These are phyloP conservation scores for Xestia sexstrigata DNA, from an alignment of 2,888 invertebrate genomes.

Conservation along the genomic window DNA sequence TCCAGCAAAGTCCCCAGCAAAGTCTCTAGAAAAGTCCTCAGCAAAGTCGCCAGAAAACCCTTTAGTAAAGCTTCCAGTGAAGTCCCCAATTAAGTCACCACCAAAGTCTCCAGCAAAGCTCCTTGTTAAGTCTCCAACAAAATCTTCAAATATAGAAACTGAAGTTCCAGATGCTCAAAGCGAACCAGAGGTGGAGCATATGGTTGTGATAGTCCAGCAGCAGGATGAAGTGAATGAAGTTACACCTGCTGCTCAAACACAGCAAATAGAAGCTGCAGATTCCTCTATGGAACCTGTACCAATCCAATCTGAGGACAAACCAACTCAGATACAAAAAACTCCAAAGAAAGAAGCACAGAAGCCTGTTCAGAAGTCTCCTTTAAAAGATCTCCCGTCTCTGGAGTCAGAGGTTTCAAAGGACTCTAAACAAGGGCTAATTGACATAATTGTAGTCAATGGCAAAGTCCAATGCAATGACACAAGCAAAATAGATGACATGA, in stretches of 20 bases:
- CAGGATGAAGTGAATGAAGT: constrained; percentile 34
- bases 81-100: constrained; percentile 46
- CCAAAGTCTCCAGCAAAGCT: constrained; percentile 31
- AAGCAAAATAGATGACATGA: constrained; percentile 53
- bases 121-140: constrained; percentile 33
- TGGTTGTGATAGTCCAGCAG: constrained; percentile 45
- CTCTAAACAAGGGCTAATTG: constrained; percentile 45
- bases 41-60: constrained; percentile 19
- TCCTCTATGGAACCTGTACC: constrained; percentile 63
- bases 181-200: constrained; percentile 58
- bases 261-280: constrained; percentile 69
- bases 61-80: constrained; percentile 10
- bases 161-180: constrained; percentile 52
- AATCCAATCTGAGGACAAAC: constrained; percentile 46
- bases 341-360: constrained; percentile 35
- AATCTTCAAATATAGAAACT: constrained; percentile 53
- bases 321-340: constrained; percentile 23
- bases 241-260: constrained; percentile 45
- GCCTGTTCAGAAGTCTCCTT: constrained; percentile 37
- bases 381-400: constrained; percentile 49
- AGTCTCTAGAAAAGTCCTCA: constrained; percentile 28
- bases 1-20: constrained; percentile 20
- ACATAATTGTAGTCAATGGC: constrained; percentile 58
- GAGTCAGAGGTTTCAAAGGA: constrained; percentile 52
- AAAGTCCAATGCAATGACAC: constrained; percentile 48